A percentile compares a stretch with the other conserved stretches of the same genome.
Evolutionary conservation across 1,140 invertebrate species (phyloP).

Genomic region (Solenopsis fugax): DNA sequence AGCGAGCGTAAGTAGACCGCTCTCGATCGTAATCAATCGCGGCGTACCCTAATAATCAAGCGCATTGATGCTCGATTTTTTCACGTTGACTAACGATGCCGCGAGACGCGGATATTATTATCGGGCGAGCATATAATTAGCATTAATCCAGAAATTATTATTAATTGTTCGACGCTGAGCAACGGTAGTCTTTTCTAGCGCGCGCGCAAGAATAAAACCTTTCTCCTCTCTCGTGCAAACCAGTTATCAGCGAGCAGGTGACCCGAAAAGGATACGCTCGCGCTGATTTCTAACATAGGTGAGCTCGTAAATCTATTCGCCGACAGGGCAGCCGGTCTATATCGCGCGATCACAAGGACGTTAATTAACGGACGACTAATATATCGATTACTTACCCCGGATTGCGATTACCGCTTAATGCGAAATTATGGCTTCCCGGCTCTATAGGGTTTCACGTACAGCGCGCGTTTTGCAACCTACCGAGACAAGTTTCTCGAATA

Average conservation of each 20-base stretch:
- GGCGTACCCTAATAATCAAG: conserved; percentile 52
- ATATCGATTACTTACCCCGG: conserved; percentile 80
- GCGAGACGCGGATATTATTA: conserved; percentile 44
- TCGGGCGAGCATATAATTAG: conserved; percentile 50
- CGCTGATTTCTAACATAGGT: conserved; percentile 71
- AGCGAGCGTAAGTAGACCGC: conserved; percentile 28
- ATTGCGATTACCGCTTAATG: conserved; percentile 78
- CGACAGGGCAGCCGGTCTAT: conserved; percentile 76
- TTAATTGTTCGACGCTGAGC: conserved; percentile 40
- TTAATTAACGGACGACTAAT: conserved; percentile 81
- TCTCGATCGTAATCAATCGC: conserved; percentile 43
- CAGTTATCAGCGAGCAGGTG: conserved; percentile 67
- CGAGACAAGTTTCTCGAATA: conserved; percentile 65
- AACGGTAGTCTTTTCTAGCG: conserved; percentile 22
- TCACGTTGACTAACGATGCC: conserved; percentile 34
- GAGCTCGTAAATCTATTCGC: conserved; percentile 73
- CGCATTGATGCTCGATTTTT: conserved; percentile 53
- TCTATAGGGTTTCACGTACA: conserved; percentile 66
- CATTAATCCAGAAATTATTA: conserved; percentile 60
- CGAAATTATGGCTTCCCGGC: conserved; percentile 77
- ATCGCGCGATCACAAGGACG: conserved; percentile 78
- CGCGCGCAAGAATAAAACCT: conserved; percentile 46
- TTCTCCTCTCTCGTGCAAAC: conserved; percentile 67
- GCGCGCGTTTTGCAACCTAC: conserved; percentile 62
- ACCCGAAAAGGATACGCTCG: conserved; percentile 75